phyloP scores from a whole-genome alignment of 2,888 invertebrate species.

The Ditula angustiorana region DNA sequence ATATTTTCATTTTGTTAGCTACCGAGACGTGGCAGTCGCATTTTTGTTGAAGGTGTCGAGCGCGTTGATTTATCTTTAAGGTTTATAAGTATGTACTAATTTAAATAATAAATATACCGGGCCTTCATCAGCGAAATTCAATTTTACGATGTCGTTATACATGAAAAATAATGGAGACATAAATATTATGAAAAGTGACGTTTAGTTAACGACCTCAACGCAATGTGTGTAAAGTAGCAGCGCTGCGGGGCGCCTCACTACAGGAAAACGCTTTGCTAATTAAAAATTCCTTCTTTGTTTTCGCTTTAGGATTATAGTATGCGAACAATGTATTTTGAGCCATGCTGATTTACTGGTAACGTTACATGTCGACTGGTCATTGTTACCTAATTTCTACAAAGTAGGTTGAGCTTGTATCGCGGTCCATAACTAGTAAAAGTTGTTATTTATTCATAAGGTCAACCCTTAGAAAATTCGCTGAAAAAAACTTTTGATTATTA shows the following conservation, averaged over 20 bases:
- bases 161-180: conserved; percentile 81
- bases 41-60: conserved; percentile 33
- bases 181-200: conserved; percentile 81
- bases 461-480: not conserved
- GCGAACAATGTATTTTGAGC: conserved; percentile 69
- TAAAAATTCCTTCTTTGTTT: conserved; percentile 77
- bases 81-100: conserved; percentile 34
- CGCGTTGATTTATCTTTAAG: conserved; percentile 30
- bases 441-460: not conserved
- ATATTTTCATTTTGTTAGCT: conserved; percentile 47
- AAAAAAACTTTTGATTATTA: not conserved
- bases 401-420: not conserved
- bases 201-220: conserved; percentile 76
- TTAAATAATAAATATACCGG: conserved; percentile 36
- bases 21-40: conserved; percentile 33
- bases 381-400: conserved; percentile 44
- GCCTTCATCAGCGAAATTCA: conserved; percentile 59
- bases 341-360: conserved; percentile 65
- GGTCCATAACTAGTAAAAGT: not conserved
- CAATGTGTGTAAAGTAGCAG: conserved; percentile 77
- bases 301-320: conserved; percentile 51
- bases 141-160: conserved; percentile 73
- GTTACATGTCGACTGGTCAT: conserved; percentile 54
- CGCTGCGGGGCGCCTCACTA: conserved; percentile 69
- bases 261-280: conserved; percentile 74